Evolutionary conservation across 2,888 invertebrate genomes (phyloP).

Genomic region (Scaptodrosophila latifasciaeformis): DNA sequence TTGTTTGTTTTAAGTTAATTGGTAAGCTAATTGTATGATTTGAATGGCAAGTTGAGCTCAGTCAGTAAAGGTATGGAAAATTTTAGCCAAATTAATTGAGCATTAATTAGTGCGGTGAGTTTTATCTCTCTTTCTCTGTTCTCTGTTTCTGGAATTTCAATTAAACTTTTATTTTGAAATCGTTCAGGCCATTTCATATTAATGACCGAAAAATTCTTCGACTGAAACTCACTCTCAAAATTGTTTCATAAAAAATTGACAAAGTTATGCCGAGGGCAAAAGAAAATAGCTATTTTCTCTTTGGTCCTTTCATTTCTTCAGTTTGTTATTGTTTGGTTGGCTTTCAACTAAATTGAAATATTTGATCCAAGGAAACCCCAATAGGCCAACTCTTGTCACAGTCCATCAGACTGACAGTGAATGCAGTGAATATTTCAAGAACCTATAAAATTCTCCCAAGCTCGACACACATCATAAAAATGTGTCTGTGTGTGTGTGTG

Average conservation of each 20-base stretch:
- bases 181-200: background rate
- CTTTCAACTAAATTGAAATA: constrained; percentile 22
- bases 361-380: background rate
- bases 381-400: background rate
- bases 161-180: constrained; percentile 17
- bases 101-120: constrained; percentile 31
- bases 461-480: background rate
- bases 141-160: constrained; percentile 28
- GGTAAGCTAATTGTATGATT: constrained; percentile 18
- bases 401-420: background rate
- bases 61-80: too few relatives aligned
- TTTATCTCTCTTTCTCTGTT: constrained; percentile 11
- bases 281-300: background rate
- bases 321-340: constrained; percentile 2
- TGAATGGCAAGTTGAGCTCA: background rate
- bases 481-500: constrained; percentile 3
- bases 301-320: too few relatives aligned
- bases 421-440: too few relatives aligned
- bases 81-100: constrained; percentile 12
- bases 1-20: constrained; percentile 26
- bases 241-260: too few relatives aligned
- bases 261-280: background rate
- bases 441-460: background rate
- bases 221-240: too few relatives aligned
- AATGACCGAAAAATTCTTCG: too few relatives aligned